Conservation (phyloP, 1,140 invertebrate species). For the Aphelenchoides fujianensis region DNA sequence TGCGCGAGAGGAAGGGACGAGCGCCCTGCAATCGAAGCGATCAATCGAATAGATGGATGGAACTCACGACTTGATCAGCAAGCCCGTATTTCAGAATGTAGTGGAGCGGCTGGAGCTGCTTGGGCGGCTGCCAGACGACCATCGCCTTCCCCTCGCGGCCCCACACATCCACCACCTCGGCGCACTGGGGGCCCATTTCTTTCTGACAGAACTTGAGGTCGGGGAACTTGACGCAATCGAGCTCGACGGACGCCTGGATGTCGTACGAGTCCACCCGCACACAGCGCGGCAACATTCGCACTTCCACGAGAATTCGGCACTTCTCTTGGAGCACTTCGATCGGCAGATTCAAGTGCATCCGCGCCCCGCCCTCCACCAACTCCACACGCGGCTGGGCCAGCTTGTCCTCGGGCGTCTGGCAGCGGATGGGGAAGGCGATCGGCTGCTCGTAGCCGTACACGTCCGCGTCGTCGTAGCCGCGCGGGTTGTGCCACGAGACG, state of each 20-base stretch:
- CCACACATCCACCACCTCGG: slow-evolving; percentile 48
- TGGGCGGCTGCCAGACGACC: slow-evolving; percentile 43
- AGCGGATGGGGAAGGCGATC: slow-evolving; percentile 43
- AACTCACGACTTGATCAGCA: slow-evolving; percentile 20
- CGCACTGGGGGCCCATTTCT: slow-evolving; percentile 41
- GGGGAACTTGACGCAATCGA: slow-evolving; percentile 47
- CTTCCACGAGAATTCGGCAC: slow-evolving; percentile 46
- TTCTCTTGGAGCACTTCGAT: slow-evolving; percentile 43
- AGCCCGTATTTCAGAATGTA: slow-evolving; percentile 43
- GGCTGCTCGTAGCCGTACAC: slow-evolving; percentile 50
- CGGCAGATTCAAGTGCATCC: slow-evolving; percentile 43
- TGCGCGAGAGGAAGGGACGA: slow-evolving; percentile 28
- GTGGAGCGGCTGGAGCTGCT: slow-evolving; percentile 25
- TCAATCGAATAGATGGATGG: not conserved
- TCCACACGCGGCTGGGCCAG: slow-evolving; percentile 40
- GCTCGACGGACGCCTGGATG: slow-evolving; percentile 44
- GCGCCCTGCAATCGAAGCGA: slow-evolving; percentile 19
- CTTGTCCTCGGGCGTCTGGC: slow-evolving; percentile 39
- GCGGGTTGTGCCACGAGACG: slow-evolving; percentile 42
- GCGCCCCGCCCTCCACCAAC: slow-evolving; percentile 46
- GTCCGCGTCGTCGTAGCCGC: slow-evolving; percentile 38
- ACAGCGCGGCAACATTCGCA: slow-evolving; percentile 40
- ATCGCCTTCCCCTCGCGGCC: slow-evolving; percentile 41
- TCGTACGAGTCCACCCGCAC: slow-evolving; percentile 46
- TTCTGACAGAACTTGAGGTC: slow-evolving; percentile 38